These are phyloP conservation scores for Drosophila littoralis DNA, from an alignment of 1,140 invertebrate genomes.

Conservation along the genomic window DNA sequence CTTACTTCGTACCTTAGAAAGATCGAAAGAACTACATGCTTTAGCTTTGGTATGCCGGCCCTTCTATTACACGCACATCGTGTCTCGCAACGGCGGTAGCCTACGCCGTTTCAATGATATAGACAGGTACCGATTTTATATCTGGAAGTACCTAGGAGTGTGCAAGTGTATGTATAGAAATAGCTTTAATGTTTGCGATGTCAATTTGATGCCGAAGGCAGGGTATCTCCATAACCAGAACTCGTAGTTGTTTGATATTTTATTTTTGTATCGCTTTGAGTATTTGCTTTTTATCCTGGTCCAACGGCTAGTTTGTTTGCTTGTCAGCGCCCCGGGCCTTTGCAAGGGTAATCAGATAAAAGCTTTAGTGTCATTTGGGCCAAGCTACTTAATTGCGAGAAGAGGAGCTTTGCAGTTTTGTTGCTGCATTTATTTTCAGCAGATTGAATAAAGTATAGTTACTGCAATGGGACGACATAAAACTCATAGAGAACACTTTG, in stretches of 20 bases:
- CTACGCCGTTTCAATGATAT: too few relatives aligned
- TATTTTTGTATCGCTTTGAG: constrained; percentile 48
- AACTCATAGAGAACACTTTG: constrained; percentile 65
- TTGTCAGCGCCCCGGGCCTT: constrained; percentile 61
- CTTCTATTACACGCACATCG: too few relatives aligned
- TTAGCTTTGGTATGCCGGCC: too few relatives aligned
- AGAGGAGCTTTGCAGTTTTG: constrained; percentile 38
- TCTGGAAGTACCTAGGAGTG: too few relatives aligned
- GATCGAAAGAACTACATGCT: too few relatives aligned
- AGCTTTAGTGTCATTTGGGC: constrained; percentile 72
- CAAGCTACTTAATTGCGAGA: constrained; percentile 74
- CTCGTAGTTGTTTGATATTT: neutral
- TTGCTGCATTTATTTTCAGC: constrained; percentile 38
- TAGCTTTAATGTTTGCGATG: too few relatives aligned
- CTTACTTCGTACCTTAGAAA: too few relatives aligned
- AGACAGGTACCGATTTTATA: too few relatives aligned
- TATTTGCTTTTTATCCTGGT: constrained; percentile 65
- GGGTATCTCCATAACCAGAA: too few relatives aligned
- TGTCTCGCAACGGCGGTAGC: too few relatives aligned
- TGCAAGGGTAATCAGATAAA: constrained; percentile 74
- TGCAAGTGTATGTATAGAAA: too few relatives aligned
- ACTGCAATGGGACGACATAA: constrained; percentile 33
- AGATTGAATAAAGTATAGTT: constrained; percentile 47
- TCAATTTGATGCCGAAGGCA: too few relatives aligned
- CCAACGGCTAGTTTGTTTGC: constrained; percentile 55